phyloP scores from a whole-genome alignment of 2,797 vertebrate genomes.

The Neosilurus hyrtlii region DNA sequence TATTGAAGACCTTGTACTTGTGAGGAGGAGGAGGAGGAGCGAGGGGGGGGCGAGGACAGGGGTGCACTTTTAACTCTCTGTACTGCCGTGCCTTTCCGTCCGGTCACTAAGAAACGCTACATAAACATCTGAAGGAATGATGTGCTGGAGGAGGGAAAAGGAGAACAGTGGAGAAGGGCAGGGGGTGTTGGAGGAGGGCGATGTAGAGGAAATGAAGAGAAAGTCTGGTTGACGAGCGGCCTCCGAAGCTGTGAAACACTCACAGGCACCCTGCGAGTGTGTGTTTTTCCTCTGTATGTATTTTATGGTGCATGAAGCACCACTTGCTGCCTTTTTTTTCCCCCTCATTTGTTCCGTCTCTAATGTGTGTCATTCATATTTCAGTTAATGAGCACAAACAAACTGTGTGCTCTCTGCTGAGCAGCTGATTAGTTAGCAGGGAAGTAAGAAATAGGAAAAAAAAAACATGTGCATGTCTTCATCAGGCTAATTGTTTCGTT shows the following conservation, averaged over 20 bases:
- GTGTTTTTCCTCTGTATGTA: constrained; percentile 23
- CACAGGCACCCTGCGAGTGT: constrained; percentile 10
- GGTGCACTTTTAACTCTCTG: constrained; percentile 74
- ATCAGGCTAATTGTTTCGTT: constrained; percentile 21
- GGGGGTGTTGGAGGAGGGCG: constrained; percentile 34
- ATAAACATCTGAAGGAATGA: constrained; percentile 76
- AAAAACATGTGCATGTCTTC: neutral
- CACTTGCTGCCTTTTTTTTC: neutral
- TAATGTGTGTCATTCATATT: constrained; percentile 19
- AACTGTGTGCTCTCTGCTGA: neutral
- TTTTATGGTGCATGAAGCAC: constrained; percentile 23
- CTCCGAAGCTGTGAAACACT: constrained; percentile 55
- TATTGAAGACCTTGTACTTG: constrained; percentile 76
- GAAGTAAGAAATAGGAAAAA: neutral
- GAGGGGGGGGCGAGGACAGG: too few relatives aligned
- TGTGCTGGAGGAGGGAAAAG: constrained; percentile 66
- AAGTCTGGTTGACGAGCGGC: constrained; percentile 63
- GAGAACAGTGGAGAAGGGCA: constrained; percentile 49
- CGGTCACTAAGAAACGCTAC: constrained; percentile 76
- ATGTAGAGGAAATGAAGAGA: constrained; percentile 64
- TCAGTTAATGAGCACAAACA: constrained; percentile 28
- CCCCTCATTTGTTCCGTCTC: neutral
- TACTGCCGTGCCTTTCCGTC: constrained; percentile 65
- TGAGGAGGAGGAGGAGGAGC: too few relatives aligned
- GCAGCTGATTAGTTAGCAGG: constrained; percentile 14